phyloP scores from a whole-genome alignment of 2,888 invertebrate species.

The Agrochola circellaris region DNA sequence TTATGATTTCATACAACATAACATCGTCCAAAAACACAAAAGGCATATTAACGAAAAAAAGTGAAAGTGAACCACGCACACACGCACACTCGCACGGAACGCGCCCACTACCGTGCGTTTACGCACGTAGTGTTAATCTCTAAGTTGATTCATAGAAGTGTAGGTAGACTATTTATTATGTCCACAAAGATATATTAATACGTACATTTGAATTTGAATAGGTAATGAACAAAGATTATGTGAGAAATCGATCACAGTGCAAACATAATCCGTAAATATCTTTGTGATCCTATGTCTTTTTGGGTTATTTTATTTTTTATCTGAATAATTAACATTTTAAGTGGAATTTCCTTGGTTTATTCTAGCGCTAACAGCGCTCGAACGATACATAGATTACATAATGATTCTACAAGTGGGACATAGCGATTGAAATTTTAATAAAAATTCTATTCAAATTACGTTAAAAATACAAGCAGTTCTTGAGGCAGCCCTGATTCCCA shows the following conservation, averaged over 20 bases:
- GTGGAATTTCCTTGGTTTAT: not conserved
- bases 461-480: constrained; percentile 17
- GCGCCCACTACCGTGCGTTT: constrained; percentile 71
- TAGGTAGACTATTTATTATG: constrained; percentile 68
- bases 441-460: not conserved
- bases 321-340: not conserved
- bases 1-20: constrained; percentile 73
- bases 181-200: constrained; percentile 66
- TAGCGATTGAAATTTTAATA: not conserved
- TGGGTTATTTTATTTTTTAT: not conserved
- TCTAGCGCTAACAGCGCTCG: not conserved
- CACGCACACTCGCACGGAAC: constrained; percentile 69
- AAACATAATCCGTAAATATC: constrained; percentile 49
- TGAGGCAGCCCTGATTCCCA: not conserved
- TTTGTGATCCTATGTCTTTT: constrained; percentile 27
- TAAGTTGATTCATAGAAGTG: constrained; percentile 67
- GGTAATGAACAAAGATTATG: constrained; percentile 61
- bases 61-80: constrained; percentile 81
- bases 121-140: constrained; percentile 62
- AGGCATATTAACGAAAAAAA: constrained; percentile 88
- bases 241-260: constrained; percentile 54
- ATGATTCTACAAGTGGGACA: not conserved
- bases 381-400: not conserved
- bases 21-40: constrained; percentile 87
- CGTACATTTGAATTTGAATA: constrained; percentile 63